Evolutionary conservation across 92 coral and sea anemone genomes (phyloP).

Genomic region (Actinernus sp.): DNA sequence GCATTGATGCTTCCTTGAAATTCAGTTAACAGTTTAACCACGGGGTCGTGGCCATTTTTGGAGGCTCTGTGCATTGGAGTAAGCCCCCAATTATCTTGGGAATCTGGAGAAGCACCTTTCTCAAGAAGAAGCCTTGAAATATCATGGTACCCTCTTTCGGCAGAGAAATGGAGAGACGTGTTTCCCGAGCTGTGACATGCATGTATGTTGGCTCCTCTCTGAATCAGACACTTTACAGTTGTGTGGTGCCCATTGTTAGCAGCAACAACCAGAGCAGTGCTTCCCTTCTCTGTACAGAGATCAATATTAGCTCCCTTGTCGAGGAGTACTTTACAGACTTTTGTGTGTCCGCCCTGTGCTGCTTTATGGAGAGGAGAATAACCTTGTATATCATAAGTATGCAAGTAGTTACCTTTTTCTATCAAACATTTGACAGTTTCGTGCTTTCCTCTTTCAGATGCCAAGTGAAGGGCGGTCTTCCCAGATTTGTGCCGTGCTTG

Average conservation of each 20-base stretch:
- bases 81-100: constrained; percentile 70
- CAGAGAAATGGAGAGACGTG: constrained; percentile 74
- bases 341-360: constrained; percentile 58
- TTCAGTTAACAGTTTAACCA: constrained; percentile 38
- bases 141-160: constrained; percentile 67
- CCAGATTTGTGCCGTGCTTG: constrained; percentile 74
- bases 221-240: constrained; percentile 52
- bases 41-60: constrained; percentile 67
- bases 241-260: constrained; percentile 55
- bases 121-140: constrained; percentile 48
- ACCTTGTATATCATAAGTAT: constrained; percentile 62
- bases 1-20: constrained; percentile 40
- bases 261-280: constrained; percentile 74
- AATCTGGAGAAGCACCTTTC: constrained; percentile 48
- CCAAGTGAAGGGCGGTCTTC: constrained; percentile 80
- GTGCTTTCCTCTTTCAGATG: constrained; percentile 51
- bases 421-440: constrained; percentile 45
- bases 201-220: constrained; percentile 41
- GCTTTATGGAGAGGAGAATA: constrained; percentile 77
- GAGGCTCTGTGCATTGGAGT: constrained; percentile 79
- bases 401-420: constrained; percentile 52
- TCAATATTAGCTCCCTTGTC: constrained; percentile 44
- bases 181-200: constrained; percentile 49
- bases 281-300: constrained; percentile 36
- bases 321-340: constrained; percentile 43